A percentile compares a stretch with the other conserved stretches of the same genome.
Conservation (phyloP, 2,888 invertebrate species). For the Dorcus parallelipipedus region DNA sequence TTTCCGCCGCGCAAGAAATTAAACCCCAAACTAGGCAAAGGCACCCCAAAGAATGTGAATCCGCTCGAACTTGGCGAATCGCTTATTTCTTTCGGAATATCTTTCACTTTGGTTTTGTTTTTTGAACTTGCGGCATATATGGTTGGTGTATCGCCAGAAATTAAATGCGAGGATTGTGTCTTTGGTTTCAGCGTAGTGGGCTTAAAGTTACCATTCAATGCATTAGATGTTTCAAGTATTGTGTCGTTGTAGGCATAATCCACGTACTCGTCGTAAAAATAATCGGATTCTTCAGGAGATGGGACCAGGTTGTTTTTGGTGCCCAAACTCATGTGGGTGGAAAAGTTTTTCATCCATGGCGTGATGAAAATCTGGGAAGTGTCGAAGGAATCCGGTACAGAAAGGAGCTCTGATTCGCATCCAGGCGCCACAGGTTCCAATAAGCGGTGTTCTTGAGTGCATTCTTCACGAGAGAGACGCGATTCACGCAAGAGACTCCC, state of each 20-base stretch:
- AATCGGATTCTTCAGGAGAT: slow-evolving; percentile 73
- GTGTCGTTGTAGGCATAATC: slow-evolving; percentile 58
- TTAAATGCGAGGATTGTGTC: slow-evolving; percentile 47
- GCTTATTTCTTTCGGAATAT: slow-evolving; percentile 39
- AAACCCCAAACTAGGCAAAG: slow-evolving; percentile 65
- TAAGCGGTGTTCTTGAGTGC: slow-evolving; percentile 50
- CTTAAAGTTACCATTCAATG: slow-evolving; percentile 2
- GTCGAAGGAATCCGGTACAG: slow-evolving; percentile 48
- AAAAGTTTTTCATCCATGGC: slow-evolving; percentile 51
- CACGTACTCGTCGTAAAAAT: slow-evolving; percentile 78
- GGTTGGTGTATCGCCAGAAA: slow-evolving; percentile 59
- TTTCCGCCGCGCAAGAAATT: slow-evolving; percentile 52
- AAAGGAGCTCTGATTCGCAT: slow-evolving; percentile 65
- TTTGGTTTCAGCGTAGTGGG: slow-evolving; percentile 5
- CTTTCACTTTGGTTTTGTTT: slow-evolving; percentile 10
- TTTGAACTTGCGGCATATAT: slow-evolving; percentile 53
- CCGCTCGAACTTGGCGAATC: slow-evolving; percentile 58
- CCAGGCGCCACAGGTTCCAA: slow-evolving; percentile 61
- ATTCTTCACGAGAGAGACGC: slow-evolving; percentile 68
- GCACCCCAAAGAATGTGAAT: slow-evolving; percentile 83
- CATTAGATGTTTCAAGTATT: slow-evolving; percentile 10
- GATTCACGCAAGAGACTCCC: slow-evolving; percentile 73
- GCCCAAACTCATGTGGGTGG: slow-evolving; percentile 44
- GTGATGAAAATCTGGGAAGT: slow-evolving; percentile 56
- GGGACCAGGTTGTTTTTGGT: slow-evolving; percentile 57